Conservation (phyloP, 2,113 vertebrate species). For the Dasyurus viverrinus region DNA sequence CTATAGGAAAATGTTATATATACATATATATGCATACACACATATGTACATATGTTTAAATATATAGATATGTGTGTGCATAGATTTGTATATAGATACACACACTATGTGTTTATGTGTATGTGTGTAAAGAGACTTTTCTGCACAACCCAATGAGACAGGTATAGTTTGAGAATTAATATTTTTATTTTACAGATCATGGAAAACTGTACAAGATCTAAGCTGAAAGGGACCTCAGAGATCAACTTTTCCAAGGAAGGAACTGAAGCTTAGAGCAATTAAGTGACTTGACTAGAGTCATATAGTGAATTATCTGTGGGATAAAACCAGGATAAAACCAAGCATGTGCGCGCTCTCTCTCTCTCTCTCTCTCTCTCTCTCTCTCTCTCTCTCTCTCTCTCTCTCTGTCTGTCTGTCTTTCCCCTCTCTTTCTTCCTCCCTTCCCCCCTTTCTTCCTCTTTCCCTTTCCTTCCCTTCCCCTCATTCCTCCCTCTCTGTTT, state of each 20-base stretch:
- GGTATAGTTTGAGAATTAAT: too few species aligned
- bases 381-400: rapidly evolving
- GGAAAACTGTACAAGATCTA: neutral
- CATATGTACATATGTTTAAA: too few species aligned
- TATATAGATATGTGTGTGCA: too few species aligned
- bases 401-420: too few species aligned
- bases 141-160: neutral
- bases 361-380: neutral
- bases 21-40: neutral
- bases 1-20: neutral
- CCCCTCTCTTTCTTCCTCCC: too few species aligned
- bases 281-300: neutral
- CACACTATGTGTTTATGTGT: too few species aligned
- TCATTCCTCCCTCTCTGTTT: too few species aligned
- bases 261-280: neutral
- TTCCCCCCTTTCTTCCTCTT: too few species aligned
- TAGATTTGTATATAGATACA: too few species aligned
- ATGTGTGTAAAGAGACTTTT: neutral
- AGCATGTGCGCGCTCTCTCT: too few species aligned
- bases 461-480: too few species aligned
- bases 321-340: neutral
- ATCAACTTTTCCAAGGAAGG: neutral
- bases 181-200: neutral
- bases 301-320: neutral
- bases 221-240: neutral